Conservation (phyloP, 2,888 invertebrate species). For the Lissocephala sabroskyi region DNA sequence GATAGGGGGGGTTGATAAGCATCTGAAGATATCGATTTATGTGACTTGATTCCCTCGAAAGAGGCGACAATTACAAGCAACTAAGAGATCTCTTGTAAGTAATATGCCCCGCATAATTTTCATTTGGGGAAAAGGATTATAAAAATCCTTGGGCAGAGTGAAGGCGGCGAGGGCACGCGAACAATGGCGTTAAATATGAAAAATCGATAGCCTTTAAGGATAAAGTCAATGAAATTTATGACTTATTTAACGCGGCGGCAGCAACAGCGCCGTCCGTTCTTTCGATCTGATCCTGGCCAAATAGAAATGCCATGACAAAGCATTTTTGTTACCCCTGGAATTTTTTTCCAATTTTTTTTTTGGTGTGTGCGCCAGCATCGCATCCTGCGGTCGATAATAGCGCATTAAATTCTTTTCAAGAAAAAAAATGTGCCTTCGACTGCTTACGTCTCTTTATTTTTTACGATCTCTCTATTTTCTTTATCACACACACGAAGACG, state of each 20-base stretch:
- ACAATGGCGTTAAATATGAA: constrained; percentile 57
- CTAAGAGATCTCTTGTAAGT: constrained; percentile 22
- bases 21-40: constrained; percentile 46
- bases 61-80: constrained; percentile 36
- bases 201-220: constrained; percentile 49
- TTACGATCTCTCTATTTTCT: constrained; percentile 18
- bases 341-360: constrained; percentile 10
- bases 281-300: background rate
- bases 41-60: constrained; percentile 44
- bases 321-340: too few relatives aligned
- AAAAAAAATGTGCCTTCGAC: background rate
- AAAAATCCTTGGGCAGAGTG: background rate
- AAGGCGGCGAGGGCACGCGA: constrained; percentile 26
- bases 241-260: constrained; percentile 41
- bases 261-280: background rate
- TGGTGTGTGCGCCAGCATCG: background rate
- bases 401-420: constrained; percentile 10
- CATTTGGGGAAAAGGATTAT: constrained; percentile 39
- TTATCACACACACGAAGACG: constrained; percentile 6
- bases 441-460: constrained; percentile 15
- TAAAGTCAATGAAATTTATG: constrained; percentile 66
- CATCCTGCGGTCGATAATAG: constrained; percentile 15
- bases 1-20: too few relatives aligned
- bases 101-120: constrained; percentile 48
- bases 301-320: constrained; percentile 42